Base-by-base conservation (phyloP, 2,797 vertebrate species). In the Sebastes umbrosus region DNA sequence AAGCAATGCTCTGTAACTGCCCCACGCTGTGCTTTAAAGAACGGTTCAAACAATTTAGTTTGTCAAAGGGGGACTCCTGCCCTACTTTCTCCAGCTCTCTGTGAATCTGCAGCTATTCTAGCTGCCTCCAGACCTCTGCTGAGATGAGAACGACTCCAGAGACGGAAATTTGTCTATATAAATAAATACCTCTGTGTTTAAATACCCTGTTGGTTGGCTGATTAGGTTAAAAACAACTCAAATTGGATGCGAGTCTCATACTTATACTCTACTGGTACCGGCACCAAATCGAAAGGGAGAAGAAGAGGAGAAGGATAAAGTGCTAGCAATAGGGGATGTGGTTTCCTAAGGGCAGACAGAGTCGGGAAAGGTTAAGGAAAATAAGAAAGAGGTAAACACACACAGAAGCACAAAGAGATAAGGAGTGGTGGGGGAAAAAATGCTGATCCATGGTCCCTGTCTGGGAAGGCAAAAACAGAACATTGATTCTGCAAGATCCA, bases 401-500 rank as follows among this genome's bases (percentile, higher is more conserved):
- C 25, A 79, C 6, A 72, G 11, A 76, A 62, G 57, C 43, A 73
- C 20, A n/a, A 69, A 75, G 66, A 84, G 80, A 89, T 87, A 76
- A 90, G 79, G 73, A 75, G 73, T 71, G 22, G 74, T 76, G 75
- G 64, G 46, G 46, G 83, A 69, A 73, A 94, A 67, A 93, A 88
- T 93, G 93, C 94, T 95, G 94, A 95, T 93, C 88, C 92, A 90
- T 86, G 77, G 82, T 88, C 84, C 79, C 88, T 89, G 91, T 94
- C 93, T 92, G 87, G 86, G 86, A 85, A 90, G 87, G 91, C 91
- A 92, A 93, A 95, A 95, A 94, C 93, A 93, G 92, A 84, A 87
- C 94, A 96, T 96, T 93, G 96, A 96, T 96, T 93, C 88, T 89
- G 88, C 75, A 85, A 91, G 87, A 94, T 94, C 93, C 92, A 94